Evolutionary conservation across 2,113 vertebrate genomes (phyloP).

Genomic region (Pipa parva): DNA sequence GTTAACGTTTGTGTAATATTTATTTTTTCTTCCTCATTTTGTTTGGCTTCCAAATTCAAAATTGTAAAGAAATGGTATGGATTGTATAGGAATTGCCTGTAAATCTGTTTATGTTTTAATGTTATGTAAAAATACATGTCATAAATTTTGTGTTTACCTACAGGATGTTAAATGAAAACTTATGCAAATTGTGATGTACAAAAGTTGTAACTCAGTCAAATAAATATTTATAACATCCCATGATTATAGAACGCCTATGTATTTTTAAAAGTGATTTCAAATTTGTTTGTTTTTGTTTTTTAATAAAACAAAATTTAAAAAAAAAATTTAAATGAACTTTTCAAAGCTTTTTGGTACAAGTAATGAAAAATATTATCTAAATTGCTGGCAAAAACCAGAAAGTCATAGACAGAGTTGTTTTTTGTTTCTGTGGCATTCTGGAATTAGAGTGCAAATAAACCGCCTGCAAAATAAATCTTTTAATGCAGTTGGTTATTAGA

Average conservation of each 20-base stretch:
- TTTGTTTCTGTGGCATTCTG: no score
- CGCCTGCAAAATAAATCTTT: no score
- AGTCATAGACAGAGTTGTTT: no score
- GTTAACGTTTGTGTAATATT: constrained; percentile 59
- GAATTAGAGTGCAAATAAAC: no score
- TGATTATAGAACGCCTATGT: not conserved
- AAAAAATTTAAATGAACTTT: no score
- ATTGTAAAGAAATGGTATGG: constrained; percentile 76
- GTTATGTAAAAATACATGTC: constrained; percentile 86
- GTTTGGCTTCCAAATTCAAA: constrained; percentile 68
- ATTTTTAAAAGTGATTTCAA: no score
- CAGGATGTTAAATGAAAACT: constrained; percentile 89
- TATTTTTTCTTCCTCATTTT: constrained; percentile 37
- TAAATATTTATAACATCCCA: constrained; percentile 85
- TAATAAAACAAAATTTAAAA: no score
- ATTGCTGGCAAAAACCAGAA: no score
- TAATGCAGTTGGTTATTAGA: no score
- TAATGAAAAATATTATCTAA: no score
- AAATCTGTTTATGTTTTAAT: constrained; percentile 91
- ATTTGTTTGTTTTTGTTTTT: no score
- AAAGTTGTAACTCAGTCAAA: constrained; percentile 85
- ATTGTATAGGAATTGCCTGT: constrained; percentile 89
- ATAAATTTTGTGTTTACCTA: constrained; percentile 97
- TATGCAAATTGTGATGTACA: constrained; percentile 95
- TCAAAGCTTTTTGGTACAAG: no score